These are phyloP conservation scores for Holotrichia oblita DNA, from an alignment of 1,140 invertebrate genomes.

Conservation along the genomic window DNA sequence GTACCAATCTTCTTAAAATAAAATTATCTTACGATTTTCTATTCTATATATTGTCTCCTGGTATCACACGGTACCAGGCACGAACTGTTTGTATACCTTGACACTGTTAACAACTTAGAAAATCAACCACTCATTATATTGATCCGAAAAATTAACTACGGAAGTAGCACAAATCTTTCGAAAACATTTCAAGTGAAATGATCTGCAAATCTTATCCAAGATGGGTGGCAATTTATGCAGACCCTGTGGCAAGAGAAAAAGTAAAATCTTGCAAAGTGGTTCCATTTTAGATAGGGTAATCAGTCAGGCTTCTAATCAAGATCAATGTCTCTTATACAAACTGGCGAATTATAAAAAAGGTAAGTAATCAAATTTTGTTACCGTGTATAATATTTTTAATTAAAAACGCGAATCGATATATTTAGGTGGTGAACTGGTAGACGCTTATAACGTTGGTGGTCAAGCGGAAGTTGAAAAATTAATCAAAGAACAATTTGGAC, in stretches of 20 bases:
- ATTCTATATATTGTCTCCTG: background rate
- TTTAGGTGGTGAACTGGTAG: slow-evolving; percentile 80
- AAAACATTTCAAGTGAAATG: slow-evolving; percentile 7
- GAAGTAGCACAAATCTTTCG: background rate
- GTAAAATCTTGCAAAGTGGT: slow-evolving; percentile 67
- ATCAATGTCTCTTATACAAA: slow-evolving; percentile 86
- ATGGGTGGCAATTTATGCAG: slow-evolving; percentile 63
- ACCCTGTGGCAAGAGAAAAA: slow-evolving; percentile 57
- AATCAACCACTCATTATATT: background rate
- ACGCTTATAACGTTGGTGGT: slow-evolving; percentile 85
- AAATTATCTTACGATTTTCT: too few relatives aligned
- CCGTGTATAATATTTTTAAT: background rate
- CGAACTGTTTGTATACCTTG: slow-evolving; percentile 40
- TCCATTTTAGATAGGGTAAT: slow-evolving; percentile 88
- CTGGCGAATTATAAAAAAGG: slow-evolving; percentile 91
- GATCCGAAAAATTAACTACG: background rate
- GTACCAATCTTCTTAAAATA: too few relatives aligned
- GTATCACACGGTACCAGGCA: background rate
- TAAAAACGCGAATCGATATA: too few relatives aligned
- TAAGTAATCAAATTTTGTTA: slow-evolving; percentile 50
- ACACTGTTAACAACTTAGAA: slow-evolving; percentile 9
- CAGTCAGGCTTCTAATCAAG: slow-evolving; percentile 83
- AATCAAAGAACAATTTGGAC: slow-evolving; percentile 86
- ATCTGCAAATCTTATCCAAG: slow-evolving; percentile 38
- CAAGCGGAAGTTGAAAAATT: slow-evolving; percentile 84